phyloP scores from a whole-genome alignment of 2,797 vertebrate species.

The Brachyrhaphis roseni region DNA sequence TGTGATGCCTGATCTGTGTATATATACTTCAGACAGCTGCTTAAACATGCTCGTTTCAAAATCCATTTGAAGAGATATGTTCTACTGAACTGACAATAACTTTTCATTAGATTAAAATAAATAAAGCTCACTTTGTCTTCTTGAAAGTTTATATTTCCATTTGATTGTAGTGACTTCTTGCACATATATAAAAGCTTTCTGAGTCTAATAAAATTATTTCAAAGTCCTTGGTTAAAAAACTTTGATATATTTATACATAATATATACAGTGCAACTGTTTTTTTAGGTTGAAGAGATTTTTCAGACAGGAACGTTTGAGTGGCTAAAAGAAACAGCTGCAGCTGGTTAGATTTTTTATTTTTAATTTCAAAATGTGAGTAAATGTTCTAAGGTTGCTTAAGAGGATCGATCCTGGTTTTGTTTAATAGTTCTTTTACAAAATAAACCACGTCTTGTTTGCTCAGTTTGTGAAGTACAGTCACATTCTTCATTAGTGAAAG shows the following conservation, averaged over 20 bases:
- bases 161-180: neutral
- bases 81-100: neutral
- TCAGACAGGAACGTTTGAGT: neutral
- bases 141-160: neutral
- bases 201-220: neutral
- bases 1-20: neutral
- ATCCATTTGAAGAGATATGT: neutral
- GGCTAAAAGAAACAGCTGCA: neutral
- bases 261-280: too few relatives aligned
- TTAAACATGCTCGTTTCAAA: neutral
- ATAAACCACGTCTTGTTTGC: neutral
- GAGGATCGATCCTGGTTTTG: neutral
- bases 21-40: neutral
- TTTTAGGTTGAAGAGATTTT: neutral
- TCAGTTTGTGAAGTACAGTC: neutral
- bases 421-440: neutral
- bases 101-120: constrained; percentile 20
- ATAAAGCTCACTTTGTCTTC: constrained; percentile 12
- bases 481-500: neutral
- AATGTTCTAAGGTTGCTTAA: neutral
- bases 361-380: neutral
- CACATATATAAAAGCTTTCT: neutral
- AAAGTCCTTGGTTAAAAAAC: neutral
- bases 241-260: too few relatives aligned
- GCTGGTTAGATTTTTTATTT: neutral